phyloP scores from a whole-genome alignment of 2,113 vertebrate species.

The Polypterus bichir region DNA sequence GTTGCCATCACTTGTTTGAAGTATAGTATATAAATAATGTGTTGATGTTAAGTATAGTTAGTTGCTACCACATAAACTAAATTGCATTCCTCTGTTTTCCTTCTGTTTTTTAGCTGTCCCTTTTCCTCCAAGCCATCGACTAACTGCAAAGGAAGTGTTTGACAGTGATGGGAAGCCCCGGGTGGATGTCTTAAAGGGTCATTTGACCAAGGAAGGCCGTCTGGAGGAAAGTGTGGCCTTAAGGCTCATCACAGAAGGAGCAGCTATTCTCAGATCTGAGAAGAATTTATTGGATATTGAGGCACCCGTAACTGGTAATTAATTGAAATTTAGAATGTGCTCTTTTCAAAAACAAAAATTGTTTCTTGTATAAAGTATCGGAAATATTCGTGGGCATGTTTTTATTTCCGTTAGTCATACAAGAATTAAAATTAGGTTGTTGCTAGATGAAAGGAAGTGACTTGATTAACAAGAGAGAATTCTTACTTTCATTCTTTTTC shows the following conservation, averaged over 20 bases:
- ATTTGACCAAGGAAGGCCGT: conserved; percentile 94
- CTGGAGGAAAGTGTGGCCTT: conserved; percentile 89
- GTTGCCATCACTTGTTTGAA: no score
- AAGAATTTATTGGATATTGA: conserved; percentile 97
- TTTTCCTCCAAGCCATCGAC: conserved; percentile 91
- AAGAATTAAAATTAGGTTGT: no score
- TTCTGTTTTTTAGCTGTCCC: conserved; percentile 69
- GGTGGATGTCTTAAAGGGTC: conserved; percentile 93
- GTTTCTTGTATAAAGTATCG: no score
- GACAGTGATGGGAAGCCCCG: conserved; percentile 92
- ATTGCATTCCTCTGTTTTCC: conserved; percentile 13
- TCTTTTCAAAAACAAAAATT: background rate
- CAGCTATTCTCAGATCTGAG: conserved; percentile 81
- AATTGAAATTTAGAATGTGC: background rate
- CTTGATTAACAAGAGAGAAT: no score
- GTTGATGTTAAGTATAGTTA: conserved; percentile 13
- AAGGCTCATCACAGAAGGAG: conserved; percentile 88
- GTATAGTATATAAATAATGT: no score
- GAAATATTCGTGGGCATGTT: no score
- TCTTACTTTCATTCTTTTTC: no score
- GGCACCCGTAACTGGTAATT: conserved; percentile 89
- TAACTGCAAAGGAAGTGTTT: conserved; percentile 95
- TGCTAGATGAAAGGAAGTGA: no score
- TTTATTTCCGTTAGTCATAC: no score
- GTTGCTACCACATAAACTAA: background rate